Evolutionary conservation across 2,113 vertebrate species (phyloP), one percentile per base, ranked within the genome.

Genomic region (Osmerus eperlanus): DNA sequence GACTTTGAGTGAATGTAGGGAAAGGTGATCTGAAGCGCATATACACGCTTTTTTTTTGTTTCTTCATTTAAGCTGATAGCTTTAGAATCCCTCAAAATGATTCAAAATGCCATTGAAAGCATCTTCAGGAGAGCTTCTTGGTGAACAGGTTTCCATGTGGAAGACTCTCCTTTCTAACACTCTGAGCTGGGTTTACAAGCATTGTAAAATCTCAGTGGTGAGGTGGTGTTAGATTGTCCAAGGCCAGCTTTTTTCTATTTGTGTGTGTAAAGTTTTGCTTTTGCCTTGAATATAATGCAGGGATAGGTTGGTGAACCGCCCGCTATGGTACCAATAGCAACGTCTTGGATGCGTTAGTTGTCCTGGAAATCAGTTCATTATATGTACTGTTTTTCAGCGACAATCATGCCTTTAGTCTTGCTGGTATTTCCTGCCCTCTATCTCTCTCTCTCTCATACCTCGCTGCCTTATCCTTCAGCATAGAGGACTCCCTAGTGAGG

Each of bases 391-490:
- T 77, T 80, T 78, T 76, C 79, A 77, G 76, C 78, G 80, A 79
- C 75, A 32, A 76, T 79, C 55, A 2, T 80, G 77, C 74, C 47
- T 79, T 69, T 55, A 25, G 70, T 62, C 9, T 80, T 68, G 70
- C 58, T 23, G 41, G 32, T 67, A 65, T 71, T 14, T 67, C 73
- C 65, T 75, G 61, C 53, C 19, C 67, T 70, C 21, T 70, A n/a
- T n/a, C n/a, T n/a, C 65, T 73, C 68, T 69, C 74, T 70, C 79
- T 81, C 81, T 64, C 73, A 80, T 80, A 83, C 83, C 79, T 85
- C 73, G 74, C 84, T 88, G 90, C 90, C 91, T 91, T 91, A 83
- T 78, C 74, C 65, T 73, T 55, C 60, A 68, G 80, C 74, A 69
- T 80, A 76, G 67, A 84, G 82, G 65, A 77, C 73, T 70, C 75